These are phyloP conservation scores for Drosophila arawakana DNA, from an alignment of 1,140 invertebrate species.

Conservation along the genomic window DNA sequence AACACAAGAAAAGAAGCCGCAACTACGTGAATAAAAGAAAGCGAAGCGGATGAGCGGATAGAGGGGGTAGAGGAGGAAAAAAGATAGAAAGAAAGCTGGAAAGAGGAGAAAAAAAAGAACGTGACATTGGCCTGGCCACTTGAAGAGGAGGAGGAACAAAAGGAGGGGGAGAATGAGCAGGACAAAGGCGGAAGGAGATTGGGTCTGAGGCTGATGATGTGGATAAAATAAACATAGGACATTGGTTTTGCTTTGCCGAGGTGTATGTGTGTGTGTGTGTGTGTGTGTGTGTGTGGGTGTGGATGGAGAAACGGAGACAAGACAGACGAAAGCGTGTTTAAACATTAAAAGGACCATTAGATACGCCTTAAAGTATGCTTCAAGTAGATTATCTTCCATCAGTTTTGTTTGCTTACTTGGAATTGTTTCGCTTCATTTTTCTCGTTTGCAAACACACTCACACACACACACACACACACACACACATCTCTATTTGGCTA, in stretches of 20 bases:
- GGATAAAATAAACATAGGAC: slow-evolving; percentile 82
- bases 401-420: slow-evolving; percentile 82
- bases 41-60: slow-evolving; percentile 15
- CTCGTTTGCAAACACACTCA: slow-evolving; percentile 74
- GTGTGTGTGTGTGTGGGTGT: neutral
- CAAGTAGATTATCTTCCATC: slow-evolving; percentile 84
- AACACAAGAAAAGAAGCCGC: slow-evolving; percentile 69
- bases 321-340: slow-evolving; percentile 78
- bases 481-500: slow-evolving; percentile 51
- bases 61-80: neutral
- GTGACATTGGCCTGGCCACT: slow-evolving; percentile 48
- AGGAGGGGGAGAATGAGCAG: neutral
- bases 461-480: slow-evolving; percentile 41
- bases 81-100: neutral
- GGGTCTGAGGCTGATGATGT: slow-evolving; percentile 74
- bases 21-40: slow-evolving; percentile 39
- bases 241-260: slow-evolving; percentile 59
- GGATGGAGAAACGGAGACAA: slow-evolving; percentile 15
- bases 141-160: neutral
- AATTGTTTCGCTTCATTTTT: slow-evolving; percentile 83
- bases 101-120: slow-evolving; percentile 31
- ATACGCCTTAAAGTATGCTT: slow-evolving; percentile 84
- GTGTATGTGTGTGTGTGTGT: neutral
- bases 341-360: slow-evolving; percentile 83
- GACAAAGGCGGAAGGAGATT: neutral